Conservation (phyloP, 2,888 invertebrate species). For the Eristalinus aeneus region DNA sequence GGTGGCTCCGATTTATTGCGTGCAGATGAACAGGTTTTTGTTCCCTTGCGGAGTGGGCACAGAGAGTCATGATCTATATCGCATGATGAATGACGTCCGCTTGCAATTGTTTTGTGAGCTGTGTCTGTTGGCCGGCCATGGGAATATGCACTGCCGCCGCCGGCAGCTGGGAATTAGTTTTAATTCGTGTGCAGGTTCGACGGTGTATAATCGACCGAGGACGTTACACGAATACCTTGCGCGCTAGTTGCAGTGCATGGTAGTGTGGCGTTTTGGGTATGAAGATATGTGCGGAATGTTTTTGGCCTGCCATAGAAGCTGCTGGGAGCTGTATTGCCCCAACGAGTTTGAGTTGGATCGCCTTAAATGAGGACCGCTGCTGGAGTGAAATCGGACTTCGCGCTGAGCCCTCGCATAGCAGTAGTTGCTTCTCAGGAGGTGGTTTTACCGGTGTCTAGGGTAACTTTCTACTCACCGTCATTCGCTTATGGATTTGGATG, state of each 20-base stretch:
- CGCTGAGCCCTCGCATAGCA: neutral
- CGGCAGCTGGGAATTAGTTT: slow-evolving; percentile 40
- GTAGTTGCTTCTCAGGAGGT: neutral
- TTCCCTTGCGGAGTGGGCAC: slow-evolving; percentile 7
- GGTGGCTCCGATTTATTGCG: slow-evolving; percentile 65
- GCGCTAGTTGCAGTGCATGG: neutral
- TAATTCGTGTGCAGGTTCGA: slow-evolving; percentile 46
- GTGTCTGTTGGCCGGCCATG: slow-evolving; percentile 3
- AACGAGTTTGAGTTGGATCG: neutral
- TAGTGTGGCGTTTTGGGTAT: neutral
- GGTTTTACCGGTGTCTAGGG: neutral
- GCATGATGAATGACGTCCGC: slow-evolving; percentile 68
- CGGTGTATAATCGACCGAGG: neutral
- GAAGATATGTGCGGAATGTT: neutral
- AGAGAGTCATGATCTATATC: slow-evolving; percentile 64
- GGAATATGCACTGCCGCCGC: slow-evolving; percentile 42
- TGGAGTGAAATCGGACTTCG: neutral
- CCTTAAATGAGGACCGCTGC: neutral
- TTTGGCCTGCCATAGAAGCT: neutral
- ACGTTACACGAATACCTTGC: neutral
- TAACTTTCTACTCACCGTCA: neutral
- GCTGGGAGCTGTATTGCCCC: neutral
- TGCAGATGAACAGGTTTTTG: slow-evolving; percentile 67
- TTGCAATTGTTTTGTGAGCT: slow-evolving; percentile 48
- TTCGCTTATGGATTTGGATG: neutral